Evolutionary conservation across 2,797 vertebrate genomes (phyloP), one percentile per base, ranked within the genome.

Genomic region (Xyrichtys novacula): DNA sequence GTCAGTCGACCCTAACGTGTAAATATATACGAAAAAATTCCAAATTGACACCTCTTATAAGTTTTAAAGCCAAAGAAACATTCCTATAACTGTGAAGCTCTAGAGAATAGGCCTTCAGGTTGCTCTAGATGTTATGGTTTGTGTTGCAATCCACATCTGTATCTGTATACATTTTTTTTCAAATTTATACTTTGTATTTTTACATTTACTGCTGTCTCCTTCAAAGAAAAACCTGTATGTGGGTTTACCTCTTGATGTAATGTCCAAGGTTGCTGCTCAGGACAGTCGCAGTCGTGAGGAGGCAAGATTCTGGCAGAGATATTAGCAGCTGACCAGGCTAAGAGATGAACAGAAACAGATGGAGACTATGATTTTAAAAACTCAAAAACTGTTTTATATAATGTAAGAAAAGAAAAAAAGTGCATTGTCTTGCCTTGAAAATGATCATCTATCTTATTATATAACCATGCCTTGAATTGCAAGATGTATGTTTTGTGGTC

Each of bases 241-340:
- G 4, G 16, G 11, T 42, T 88, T 86, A 98, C 97, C 92, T 94
- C 80, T 83, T 89, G 73, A 99, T 91, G 57, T 94, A 95, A 4
- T 67, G 79, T 42, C 95, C 96, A 81, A 99, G 69, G 87, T 91
- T 91, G 89, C 97, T 97, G 59, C 61, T 67, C n/a, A 97, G 94
- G 49, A 98, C 96, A 0, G 95, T 95, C 10, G 81, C 81, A 0
- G 96, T 95, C 49, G 97, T 98, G 67, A 99, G 91, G 63, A 99
- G 94, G 85, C 96, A 99, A 5, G 90, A 94, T 87, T 96, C 94
- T 0, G 97, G 97, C 80, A 99, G 84, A 0, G 96, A 96, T 76
- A 99, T 94, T 16, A 99, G 20, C 81, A 94, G 39, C 60, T 95
- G 91, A 4, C 94, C 85, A 73, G 78, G 92, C 93, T 97, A 90